phyloP scores from a whole-genome alignment of 2,888 invertebrate genomes.

The Sipha maydis region DNA sequence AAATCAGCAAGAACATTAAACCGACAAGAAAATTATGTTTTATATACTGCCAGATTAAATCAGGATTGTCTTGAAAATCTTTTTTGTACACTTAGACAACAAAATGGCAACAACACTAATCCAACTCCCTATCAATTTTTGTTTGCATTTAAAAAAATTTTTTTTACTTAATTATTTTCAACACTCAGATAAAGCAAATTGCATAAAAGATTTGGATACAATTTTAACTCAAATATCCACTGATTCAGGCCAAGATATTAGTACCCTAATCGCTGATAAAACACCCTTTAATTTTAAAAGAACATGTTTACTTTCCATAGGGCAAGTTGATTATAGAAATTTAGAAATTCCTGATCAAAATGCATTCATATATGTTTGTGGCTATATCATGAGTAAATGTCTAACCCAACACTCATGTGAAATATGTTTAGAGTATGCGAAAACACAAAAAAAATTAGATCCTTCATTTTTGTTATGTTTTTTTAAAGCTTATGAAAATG shows the following conservation, averaged over 20 bases:
- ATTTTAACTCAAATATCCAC: constrained; percentile 35
- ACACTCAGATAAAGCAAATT: too few species aligned
- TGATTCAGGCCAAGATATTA: neutral
- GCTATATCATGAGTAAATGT: too few species aligned
- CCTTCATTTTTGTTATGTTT: too few species aligned
- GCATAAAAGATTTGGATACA: neutral
- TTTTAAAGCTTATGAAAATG: too few species aligned
- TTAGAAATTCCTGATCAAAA: too few species aligned
- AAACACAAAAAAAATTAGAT: too few species aligned
- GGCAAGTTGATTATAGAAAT: too few species aligned
- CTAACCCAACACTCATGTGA: too few species aligned
- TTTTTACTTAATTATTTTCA: constrained; percentile 6
- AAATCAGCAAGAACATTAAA: too few species aligned
- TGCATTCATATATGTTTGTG: too few species aligned
- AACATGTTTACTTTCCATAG: neutral
- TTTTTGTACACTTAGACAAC: constrained; percentile 28
- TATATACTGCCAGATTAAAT: constrained; percentile 26
- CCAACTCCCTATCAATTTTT: constrained; percentile 29
- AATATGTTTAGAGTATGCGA: too few species aligned
- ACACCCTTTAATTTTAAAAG: neutral
- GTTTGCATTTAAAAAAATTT: constrained; percentile 1
- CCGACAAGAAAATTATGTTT: neutral
- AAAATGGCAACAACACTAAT: constrained; percentile 4
- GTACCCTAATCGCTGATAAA: neutral
- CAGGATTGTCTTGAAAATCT: too few species aligned